Evolutionary conservation across 2,888 invertebrate genomes (phyloP).

Genomic region (Dryocosmus kuriphilus): DNA sequence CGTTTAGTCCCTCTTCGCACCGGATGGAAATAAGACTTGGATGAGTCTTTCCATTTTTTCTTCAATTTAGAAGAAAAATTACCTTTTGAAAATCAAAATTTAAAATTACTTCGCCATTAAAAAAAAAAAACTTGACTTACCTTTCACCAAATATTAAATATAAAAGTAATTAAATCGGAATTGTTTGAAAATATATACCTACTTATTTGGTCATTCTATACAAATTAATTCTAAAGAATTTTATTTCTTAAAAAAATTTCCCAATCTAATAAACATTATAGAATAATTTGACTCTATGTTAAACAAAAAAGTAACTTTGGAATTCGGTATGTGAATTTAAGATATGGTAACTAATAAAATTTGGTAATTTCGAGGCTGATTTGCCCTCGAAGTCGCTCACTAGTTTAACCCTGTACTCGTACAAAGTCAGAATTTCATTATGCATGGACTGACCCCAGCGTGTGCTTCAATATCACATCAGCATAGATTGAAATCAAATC

Average conservation of each 20-base stretch:
- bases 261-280: too few relatives aligned
- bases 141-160: too few relatives aligned
- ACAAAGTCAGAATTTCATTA: conserved; percentile 64
- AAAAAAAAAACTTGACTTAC: not conserved
- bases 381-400: conserved; percentile 3
- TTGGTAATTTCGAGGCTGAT: not conserved
- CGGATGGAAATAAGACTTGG: not conserved
- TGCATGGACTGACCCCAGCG: conserved; percentile 68
- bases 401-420: conserved; percentile 40
- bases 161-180: too few relatives aligned
- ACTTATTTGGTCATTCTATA: too few relatives aligned
- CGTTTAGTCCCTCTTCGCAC: not conserved
- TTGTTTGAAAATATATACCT: too few relatives aligned
- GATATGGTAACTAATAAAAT: not conserved
- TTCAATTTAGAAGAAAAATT: not conserved
- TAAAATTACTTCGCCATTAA: not conserved
- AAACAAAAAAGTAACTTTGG: not conserved
- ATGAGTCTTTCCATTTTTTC: not conserved
- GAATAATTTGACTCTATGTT: too few relatives aligned
- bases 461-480: conserved; percentile 65
- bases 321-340: not conserved
- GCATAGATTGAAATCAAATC: conserved; percentile 67
- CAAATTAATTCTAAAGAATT: too few relatives aligned
- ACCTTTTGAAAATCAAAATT: not conserved
- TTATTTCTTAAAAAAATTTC: too few relatives aligned